Conservation (phyloP, 2,113 vertebrate species). For the Ascaphus truei region DNA sequence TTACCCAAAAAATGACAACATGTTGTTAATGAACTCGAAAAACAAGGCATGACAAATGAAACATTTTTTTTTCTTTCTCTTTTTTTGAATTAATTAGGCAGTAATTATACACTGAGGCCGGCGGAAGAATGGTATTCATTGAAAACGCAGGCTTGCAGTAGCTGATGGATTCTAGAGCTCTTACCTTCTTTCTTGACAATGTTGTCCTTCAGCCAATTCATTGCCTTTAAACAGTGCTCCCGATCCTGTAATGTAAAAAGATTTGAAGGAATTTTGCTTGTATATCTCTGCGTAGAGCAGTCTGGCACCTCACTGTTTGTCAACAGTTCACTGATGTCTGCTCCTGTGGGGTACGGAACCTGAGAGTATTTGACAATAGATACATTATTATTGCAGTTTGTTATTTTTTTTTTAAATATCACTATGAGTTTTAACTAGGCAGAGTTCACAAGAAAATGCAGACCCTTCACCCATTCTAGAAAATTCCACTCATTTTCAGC, state of each 20-base stretch:
- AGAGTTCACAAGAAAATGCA: too few relatives aligned
- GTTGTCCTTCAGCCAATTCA: slow-evolving; percentile 58
- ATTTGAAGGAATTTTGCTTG: slow-evolving; percentile 67
- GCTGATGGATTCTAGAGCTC: slow-evolving; percentile 42
- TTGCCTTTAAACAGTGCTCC: slow-evolving; percentile 57
- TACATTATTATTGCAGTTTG: too few relatives aligned
- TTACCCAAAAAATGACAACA: slow-evolving; percentile 83
- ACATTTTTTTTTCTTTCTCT: too few relatives aligned
- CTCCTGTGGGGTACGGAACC: slow-evolving; percentile 58
- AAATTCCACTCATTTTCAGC: too few relatives aligned
- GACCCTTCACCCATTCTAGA: too few relatives aligned
- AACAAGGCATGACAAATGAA: slow-evolving; percentile 88
- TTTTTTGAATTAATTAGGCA: slow-evolving; percentile 87
- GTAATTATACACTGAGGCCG: slow-evolving; percentile 80
- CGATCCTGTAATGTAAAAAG: slow-evolving; percentile 74
- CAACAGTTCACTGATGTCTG: slow-evolving; percentile 44
- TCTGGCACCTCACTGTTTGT: slow-evolving; percentile 47
- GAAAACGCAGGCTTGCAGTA: slow-evolving; percentile 54
- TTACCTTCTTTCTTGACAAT: slow-evolving; percentile 63
- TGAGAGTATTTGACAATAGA: too few relatives aligned
- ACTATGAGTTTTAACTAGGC: too few relatives aligned
- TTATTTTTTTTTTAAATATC: too few relatives aligned
- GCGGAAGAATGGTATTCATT: slow-evolving; percentile 77
- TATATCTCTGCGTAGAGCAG: slow-evolving; percentile 42
- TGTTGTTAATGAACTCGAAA: slow-evolving; percentile 90